phyloP scores from a whole-genome alignment of 2,113 vertebrate species.

The Caranx melampygus region DNA sequence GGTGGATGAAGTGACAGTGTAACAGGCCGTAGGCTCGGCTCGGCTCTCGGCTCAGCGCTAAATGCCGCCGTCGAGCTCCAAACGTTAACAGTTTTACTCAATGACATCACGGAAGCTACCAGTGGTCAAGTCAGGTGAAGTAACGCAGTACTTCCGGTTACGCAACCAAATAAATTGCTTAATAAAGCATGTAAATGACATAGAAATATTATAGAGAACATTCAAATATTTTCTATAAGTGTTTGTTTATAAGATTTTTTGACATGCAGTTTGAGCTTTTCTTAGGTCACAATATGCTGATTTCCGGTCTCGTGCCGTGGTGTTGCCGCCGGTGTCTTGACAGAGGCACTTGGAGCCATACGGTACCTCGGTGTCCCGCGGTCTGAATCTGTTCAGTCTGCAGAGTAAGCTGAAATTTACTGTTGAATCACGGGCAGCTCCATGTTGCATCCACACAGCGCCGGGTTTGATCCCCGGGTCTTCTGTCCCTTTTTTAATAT shows the following conservation, averaged over 20 bases:
- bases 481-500: neutral
- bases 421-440: neutral
- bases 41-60: neutral
- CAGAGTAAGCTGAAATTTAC: neutral
- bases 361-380: constrained; percentile 10
- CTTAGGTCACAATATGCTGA: fast-evolving
- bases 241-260: neutral
- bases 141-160: neutral
- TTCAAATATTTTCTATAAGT: neutral
- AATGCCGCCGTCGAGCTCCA: neutral
- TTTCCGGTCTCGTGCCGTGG: constrained; percentile 22
- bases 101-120: constrained; percentile 60
- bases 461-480: no score
- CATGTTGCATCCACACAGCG: neutral
- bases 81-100: constrained; percentile 21
- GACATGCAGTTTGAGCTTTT: neutral
- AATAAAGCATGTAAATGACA: fast-evolving
- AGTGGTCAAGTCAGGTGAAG: neutral
- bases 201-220: fast-evolving
- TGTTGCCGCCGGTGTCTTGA: neutral
- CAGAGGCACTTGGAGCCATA: constrained; percentile 6
- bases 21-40: neutral
- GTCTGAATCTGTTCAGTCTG: neutral
- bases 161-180: constrained; percentile 21
- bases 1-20: neutral